Percentiles rank a stretch among this genome's conserved stretches.
These are phyloP conservation scores for Pteropus rufus DNA, from an alignment of 2,797 vertebrate species.

Conservation along the genomic window DNA sequence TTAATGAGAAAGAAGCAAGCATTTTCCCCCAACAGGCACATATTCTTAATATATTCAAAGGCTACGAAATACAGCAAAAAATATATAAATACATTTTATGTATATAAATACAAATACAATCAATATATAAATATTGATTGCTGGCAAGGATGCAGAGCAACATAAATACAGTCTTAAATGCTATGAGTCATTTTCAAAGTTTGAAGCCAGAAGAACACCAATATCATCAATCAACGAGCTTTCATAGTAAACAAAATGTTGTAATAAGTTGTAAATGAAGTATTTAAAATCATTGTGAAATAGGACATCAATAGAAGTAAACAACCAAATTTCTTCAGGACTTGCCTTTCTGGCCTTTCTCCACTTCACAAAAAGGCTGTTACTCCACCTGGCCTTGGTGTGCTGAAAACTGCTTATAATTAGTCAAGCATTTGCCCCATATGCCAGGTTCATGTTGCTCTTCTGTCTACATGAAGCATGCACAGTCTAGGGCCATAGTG, in stretches of 20 bases:
- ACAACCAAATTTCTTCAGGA: background rate
- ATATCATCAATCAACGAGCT: background rate
- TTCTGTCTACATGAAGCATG: background rate
- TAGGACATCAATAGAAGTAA: background rate
- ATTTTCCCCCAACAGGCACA: background rate
- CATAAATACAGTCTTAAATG: background rate
- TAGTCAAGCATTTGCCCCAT: background rate
- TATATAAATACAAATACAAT: too few relatives aligned
- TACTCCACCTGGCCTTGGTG: background rate
- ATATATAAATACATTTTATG: background rate
- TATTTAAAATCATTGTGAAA: background rate
- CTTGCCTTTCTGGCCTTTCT: background rate
- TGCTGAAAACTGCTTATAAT: background rate
- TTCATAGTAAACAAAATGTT: background rate
- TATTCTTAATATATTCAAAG: background rate
- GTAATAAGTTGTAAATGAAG: background rate
- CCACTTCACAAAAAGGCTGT: background rate
- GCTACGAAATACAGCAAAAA: background rate
- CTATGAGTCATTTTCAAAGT: background rate
- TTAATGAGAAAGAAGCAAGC: background rate
- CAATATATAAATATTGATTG: too few relatives aligned
- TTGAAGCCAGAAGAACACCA: background rate
- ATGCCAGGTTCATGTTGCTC: rapidly evolving
- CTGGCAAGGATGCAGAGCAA: too few relatives aligned
- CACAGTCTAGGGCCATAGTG: background rate